Base-by-base conservation (phyloP, 2,113 vertebrate genomes). In the Anas platyrhynchos region DNA sequence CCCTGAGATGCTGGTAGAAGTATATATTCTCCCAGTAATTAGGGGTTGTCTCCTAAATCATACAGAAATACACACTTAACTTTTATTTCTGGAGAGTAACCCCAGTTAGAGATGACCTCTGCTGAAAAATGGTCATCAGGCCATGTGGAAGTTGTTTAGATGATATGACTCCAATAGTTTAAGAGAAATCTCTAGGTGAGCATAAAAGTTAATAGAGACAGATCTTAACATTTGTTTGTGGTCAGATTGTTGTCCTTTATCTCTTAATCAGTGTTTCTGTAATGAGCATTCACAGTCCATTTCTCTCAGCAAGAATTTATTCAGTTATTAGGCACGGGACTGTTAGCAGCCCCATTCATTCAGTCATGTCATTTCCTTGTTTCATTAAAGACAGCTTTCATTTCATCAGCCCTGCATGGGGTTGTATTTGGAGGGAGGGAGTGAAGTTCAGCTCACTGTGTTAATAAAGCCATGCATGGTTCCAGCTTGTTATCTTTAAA, bases 371-470 rank as follows among this genome's bases (percentile, higher is more conserved):
- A 36, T 94, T 95, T 93, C 93, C 89, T 65, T 69, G n/a, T 95
- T 92, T 86, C 91, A 82, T 95, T 96, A 83, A 91, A 85, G 84
- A 75, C 87, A 93, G 86, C 31, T 96, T 97, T 92, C 83, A 86
- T 92, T 96, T 95, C 73, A 82, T 46, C 90, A 44, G 52, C 85
- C 36, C 94, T 95, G 73, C 88, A 86, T 94, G 92, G 62, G 74
- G 79, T 84, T 86, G 17, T 58, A 48, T 92, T 86, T 71, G 73
- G 80, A 88, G 29, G 9, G 3, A 13, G 22, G 11, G 31, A 83
- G 56, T 86, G 77, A 69, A 94, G 94, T 93, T 86, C 52, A 61
- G 22, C 43, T 80, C 72, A 43, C 85, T 44, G 7, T 72, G 17
- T 85, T 90, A 91, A 88, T 88, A 96, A 83, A 90, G 43, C 43